A percentile compares a stretch with the other conserved stretches of the same genome.
These are phyloP conservation scores for Chaitophorus viminalis DNA, from an alignment of 2,888 invertebrate genomes.

Conservation along the genomic window DNA sequence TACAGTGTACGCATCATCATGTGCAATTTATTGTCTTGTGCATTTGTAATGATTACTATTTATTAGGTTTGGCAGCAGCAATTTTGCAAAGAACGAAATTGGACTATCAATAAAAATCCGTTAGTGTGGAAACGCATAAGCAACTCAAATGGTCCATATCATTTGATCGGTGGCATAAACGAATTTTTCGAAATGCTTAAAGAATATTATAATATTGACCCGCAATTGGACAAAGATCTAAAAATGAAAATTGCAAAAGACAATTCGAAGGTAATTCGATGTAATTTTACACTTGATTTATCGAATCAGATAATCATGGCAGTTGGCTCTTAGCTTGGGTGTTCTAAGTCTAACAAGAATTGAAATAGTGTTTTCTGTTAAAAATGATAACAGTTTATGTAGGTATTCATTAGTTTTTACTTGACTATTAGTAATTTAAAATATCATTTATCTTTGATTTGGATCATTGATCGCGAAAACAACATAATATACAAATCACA, in stretches of 20 bases:
- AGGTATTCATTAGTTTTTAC: too few species aligned
- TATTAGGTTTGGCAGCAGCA: constrained; percentile 20
- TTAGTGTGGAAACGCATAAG: constrained; percentile 32
- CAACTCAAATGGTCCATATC: background rate
- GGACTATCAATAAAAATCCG: constrained; percentile 25
- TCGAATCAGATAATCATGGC: too few species aligned
- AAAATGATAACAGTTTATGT: too few species aligned
- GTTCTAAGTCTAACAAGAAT: too few species aligned
- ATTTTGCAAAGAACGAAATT: constrained; percentile 33
- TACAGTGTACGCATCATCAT: background rate
- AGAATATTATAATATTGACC: constrained; percentile 39
- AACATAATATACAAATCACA: too few species aligned
- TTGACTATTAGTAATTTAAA: too few species aligned
- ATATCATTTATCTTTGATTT: too few species aligned
- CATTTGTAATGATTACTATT: background rate
- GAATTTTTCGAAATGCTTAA: constrained; percentile 49
- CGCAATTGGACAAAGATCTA: background rate
- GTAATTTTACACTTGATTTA: background rate
- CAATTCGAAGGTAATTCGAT: constrained; percentile 2
- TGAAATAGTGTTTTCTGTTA: too few species aligned
- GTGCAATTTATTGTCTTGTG: background rate
- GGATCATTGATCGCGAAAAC: too few species aligned
- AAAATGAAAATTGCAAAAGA: constrained; percentile 33
- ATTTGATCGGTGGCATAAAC: constrained; percentile 36
- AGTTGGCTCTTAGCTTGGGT: too few species aligned